Percentiles rank a stretch among this genome's conserved stretches.
phyloP scores from a whole-genome alignment of 2,888 invertebrate genomes.

The Ptychoptera contaminata region DNA sequence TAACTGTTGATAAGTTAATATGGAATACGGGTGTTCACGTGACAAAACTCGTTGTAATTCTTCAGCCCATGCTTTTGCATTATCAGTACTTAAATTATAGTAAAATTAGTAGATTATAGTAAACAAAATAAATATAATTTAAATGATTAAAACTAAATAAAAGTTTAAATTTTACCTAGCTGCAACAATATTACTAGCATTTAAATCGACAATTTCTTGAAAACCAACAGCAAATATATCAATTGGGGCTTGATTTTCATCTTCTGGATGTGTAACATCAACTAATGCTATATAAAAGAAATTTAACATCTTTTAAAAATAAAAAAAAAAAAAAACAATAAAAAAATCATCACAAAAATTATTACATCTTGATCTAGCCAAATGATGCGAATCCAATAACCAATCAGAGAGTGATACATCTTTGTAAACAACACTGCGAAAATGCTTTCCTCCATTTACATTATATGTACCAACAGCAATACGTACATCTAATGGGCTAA shows the following conservation, averaged over 20 bases:
- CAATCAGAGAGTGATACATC: conserved; percentile 75
- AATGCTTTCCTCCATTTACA: conserved; percentile 98
- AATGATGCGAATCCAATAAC: conserved; percentile 68
- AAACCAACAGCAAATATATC: conserved; percentile 98
- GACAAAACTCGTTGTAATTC: conserved; percentile 85
- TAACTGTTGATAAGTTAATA: conserved; percentile 85
- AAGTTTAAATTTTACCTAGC: conserved; percentile 43
- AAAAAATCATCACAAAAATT: neutral
- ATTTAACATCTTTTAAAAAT: too few relatives aligned
- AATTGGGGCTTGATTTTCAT: conserved; percentile 36
- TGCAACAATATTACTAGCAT: conserved; percentile 95
- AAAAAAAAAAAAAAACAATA: too few relatives aligned
- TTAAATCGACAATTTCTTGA: conserved; percentile 97
- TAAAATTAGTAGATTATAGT: neutral
- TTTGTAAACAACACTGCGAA: conserved; percentile 89
- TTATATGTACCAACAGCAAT: conserved; percentile 95
- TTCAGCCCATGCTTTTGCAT: conserved; percentile 85
- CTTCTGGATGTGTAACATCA: conserved; percentile 32
- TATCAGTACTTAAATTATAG: conserved; percentile 48
- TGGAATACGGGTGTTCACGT: conserved; percentile 70
- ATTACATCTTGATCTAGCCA: conserved; percentile 32
- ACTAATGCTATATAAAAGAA: conserved; percentile 23
- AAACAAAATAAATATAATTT: neutral
- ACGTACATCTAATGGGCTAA: conserved; percentile 50
- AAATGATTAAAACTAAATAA: neutral